Conservation (phyloP, 2,888 invertebrate species). For the Ochropacha duplaris region DNA sequence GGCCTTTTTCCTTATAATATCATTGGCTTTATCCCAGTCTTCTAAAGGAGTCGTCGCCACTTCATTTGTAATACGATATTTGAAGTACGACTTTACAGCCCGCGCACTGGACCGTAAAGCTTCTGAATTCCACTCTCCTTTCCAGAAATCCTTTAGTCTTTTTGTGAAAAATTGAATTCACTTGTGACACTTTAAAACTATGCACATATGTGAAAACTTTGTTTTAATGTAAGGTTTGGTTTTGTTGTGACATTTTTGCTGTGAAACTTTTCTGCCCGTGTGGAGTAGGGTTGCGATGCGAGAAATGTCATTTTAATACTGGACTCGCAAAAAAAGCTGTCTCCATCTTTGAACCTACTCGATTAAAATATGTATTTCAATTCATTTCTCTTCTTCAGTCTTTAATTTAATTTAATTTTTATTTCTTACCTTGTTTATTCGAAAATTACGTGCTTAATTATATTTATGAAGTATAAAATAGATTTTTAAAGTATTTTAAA, state of each 20-base stretch:
- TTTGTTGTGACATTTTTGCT: neutral
- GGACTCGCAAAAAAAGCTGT: too few species aligned
- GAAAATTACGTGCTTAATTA: too few species aligned
- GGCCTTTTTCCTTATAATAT: too few species aligned
- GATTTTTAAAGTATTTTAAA: too few species aligned
- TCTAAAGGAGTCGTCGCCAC: constrained; percentile 21
- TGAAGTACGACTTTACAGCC: constrained; percentile 19
- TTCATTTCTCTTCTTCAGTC: too few species aligned
- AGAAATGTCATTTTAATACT: too few species aligned
- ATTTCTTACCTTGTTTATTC: too few species aligned
- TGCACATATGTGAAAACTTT: constrained; percentile 1
- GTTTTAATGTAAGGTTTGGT: neutral
- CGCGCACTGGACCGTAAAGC: constrained; percentile 19
- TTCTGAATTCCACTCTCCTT: constrained; percentile 18
- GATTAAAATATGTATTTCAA: too few species aligned
- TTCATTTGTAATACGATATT: constrained; percentile 33
- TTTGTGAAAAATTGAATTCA: constrained; percentile 5
- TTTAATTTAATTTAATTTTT: too few species aligned
- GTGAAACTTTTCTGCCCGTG: neutral
- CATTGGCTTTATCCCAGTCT: constrained; percentile 6
- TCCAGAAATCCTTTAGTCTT: constrained; percentile 11
- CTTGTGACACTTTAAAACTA: neutral
- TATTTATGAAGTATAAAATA: too few species aligned
- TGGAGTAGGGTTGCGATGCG: too few species aligned
- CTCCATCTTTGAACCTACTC: too few species aligned